phyloP scores from a whole-genome alignment of 2,888 invertebrate genomes.

The Hirtodrosophila confusa region DNA sequence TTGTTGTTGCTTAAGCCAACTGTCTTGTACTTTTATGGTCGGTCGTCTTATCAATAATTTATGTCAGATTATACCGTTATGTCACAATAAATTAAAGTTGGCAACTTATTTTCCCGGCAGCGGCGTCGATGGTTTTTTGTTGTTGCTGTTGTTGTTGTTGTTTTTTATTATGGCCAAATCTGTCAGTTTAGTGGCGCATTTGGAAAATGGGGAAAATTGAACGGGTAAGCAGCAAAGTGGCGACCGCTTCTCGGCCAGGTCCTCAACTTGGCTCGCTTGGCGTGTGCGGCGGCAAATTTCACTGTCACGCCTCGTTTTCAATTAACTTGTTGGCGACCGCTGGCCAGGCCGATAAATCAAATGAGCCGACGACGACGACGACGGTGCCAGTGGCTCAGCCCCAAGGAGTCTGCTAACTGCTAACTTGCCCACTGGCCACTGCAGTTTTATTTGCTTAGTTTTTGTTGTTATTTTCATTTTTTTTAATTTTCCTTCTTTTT shows the following conservation, averaged over 20 bases:
- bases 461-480: constrained; percentile 1
- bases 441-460: constrained; percentile 4
- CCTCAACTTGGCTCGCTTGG: constrained; percentile 28
- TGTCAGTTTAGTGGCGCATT: constrained; percentile 80
- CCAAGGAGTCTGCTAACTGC: constrained; percentile 7
- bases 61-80: constrained; percentile 83
- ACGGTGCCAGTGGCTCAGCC: constrained; percentile 24
- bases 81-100: constrained; percentile 83
- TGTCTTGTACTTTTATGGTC: constrained; percentile 79
- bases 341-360: constrained; percentile 70
- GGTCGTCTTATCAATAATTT: constrained; percentile 82
- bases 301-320: constrained; percentile 78
- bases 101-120: constrained; percentile 80
- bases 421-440: constrained; percentile 5
- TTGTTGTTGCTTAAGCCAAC: constrained; percentile 69
- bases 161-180: constrained; percentile 80
- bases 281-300: constrained; percentile 79
- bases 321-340: constrained; percentile 74
- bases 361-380: constrained; percentile 29
- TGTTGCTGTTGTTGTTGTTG: neutral
- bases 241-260: constrained; percentile 13
- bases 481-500: neutral
- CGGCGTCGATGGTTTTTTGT: constrained; percentile 18
- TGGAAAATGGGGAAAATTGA: constrained; percentile 68
- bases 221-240: constrained; percentile 40